Evolutionary conservation across 2,888 invertebrate species (phyloP), one percentile per base, ranked within the genome.

Genomic region (Drosophila mimica): DNA sequence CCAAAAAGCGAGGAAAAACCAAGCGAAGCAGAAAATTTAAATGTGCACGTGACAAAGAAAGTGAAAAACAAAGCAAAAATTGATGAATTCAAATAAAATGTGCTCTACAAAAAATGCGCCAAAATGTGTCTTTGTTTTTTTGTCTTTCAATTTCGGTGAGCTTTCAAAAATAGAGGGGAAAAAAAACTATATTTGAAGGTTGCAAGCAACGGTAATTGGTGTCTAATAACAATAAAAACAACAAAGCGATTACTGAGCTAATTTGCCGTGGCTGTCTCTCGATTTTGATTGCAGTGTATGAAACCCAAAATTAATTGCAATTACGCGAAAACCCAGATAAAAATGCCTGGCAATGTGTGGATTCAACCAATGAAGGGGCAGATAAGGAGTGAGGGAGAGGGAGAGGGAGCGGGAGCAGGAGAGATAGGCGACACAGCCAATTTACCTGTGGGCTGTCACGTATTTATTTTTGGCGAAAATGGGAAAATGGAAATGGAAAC

Each of bases 291-390:
- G 89, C 89, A 79, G 81, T 80, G 79, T 80, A 78, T 82, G 74
- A 87, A 89, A 84, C 78, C 89, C 75, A 75, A 76, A 88, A 88
- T 90, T 84, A 90, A 87, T 79, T 87, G 82, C 82, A 90, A 89
- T 89, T 87, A 79, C 73, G 48, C 70, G 69, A 70, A 72, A 68
- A n/a, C 7, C 3, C 28, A 25, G 33, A 34, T 30, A 15, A 74
- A 82, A 81, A 68, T 74, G 72, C 56, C 56, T 59, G 53, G 54
- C 64, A 63, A n/a, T 38, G 63, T 65, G 66, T 58, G 84, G 59
- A 52, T 31, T 20, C 5, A 43, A 3, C 25, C n/a, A 54, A 30
- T 9, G 13, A 15, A 9, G n/a, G 4, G 54, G 25, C 1, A 53
- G 60, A 31, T 4, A 28, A 1, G 31, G n/a, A 28, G 8, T 28